Base-by-base conservation (phyloP, 2,888 invertebrate species). In the Pyrrhia umbra region DNA sequence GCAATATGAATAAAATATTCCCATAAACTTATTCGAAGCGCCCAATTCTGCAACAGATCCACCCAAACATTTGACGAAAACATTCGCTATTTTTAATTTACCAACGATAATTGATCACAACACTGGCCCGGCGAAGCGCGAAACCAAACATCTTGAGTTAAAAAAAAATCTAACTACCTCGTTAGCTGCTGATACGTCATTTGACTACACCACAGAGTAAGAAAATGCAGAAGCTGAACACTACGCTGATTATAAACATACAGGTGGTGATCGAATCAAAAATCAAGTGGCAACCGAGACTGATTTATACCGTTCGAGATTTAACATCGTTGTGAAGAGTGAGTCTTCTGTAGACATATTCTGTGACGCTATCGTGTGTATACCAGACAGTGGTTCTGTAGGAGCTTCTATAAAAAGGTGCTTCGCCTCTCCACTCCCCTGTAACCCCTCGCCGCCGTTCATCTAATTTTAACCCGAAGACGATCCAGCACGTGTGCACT, bases 331-430 rank as follows among this genome's bases (percentile, higher is more conserved):
- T 34, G 34, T 34, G 6, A 25, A 13, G 1, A 72, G 27, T 72
- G 68, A 63, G 25, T 51, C 40, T 72, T 63, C 72, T 72, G 72
- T 56, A 25, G 15, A 34, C 9, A 13, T 68, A 58, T 51, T 72
- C 49, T 68, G 46, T 72, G 51, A 13, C 79, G 79, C 69, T 73
- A 73, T 79, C 82, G 84, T 83, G 77, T 82, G 83, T 85, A 84
- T 85, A 85, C 82, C 82, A 90, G 91, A 90, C 88, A 88, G 87
- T 85, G 86, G 80, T 87, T 85, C 83, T 86, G 88, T 81, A 88
- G 85, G 85, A 86, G 90, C 82, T 89, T 92, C 94, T 94, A 94
- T 93, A 94, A 94, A 94, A 94, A 94, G 94, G 92, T 87, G 87
- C 90, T 92, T 90, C 91, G 90, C 89, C 85, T 85, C 61, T 42